phyloP scores from a whole-genome alignment of 2,113 vertebrate species.

The Mirounga angustirostris region DNA sequence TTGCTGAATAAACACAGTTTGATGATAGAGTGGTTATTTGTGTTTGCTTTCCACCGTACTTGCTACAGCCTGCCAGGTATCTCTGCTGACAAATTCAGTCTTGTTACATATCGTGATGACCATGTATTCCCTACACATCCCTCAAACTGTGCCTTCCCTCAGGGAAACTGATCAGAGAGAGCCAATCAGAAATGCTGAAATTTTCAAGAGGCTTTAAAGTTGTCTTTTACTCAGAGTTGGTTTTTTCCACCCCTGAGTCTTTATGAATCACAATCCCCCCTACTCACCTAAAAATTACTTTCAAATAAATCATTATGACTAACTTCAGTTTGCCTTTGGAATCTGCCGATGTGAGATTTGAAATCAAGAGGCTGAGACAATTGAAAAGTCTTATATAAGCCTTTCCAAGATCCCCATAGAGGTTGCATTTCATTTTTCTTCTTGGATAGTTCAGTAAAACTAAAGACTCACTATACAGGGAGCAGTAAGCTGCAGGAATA shows the following conservation, averaged over 20 bases:
- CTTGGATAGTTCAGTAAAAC: conserved; percentile 54
- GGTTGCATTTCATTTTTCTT: conserved; percentile 36
- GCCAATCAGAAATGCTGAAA: conserved; percentile 5
- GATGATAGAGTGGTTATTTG: neutral
- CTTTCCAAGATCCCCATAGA: conserved; percentile 30
- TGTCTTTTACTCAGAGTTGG: neutral
- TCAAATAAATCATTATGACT: conserved; percentile 34
- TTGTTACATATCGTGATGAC: neutral
- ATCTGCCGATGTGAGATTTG: conserved; percentile 15
- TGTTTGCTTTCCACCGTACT: conserved; percentile 45
- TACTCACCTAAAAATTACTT: conserved; percentile 61
- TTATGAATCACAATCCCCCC: conserved; percentile 19
- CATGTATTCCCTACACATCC: neutral
- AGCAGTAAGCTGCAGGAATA: conserved; percentile 28
- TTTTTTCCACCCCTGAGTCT: neutral
- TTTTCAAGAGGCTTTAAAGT: conserved; percentile 53
- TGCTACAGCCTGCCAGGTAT: conserved; percentile 42
- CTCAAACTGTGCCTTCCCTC: conserved; percentile 21
- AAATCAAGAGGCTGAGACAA: conserved; percentile 57
- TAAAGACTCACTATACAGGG: conserved; percentile 30
- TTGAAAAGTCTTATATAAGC: neutral
- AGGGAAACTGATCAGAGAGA: neutral
- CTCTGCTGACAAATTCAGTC: conserved; percentile 30
- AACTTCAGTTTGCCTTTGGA: neutral
- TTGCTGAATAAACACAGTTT: conserved; percentile 60